Percentiles rank a stretch among this genome's conserved stretches.
phyloP scores from a whole-genome alignment of 53 echinoderm and acorn worm species.

The Luidia sarsii region DNA sequence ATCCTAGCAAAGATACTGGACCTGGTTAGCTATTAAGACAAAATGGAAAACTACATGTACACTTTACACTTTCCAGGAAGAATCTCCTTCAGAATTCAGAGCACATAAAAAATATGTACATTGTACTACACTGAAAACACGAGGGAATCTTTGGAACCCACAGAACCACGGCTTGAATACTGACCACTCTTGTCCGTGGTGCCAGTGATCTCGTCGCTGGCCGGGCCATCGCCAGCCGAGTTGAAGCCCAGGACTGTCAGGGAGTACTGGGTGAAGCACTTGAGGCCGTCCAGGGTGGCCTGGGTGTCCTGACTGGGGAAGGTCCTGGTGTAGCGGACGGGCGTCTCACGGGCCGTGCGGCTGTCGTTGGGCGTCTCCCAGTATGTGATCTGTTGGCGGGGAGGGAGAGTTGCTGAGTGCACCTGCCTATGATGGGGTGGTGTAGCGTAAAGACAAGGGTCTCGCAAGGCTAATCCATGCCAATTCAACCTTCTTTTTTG shows the following conservation, averaged over 20 bases:
- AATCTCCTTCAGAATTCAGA: no score
- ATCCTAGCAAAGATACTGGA: no score
- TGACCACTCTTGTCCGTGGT: slow-evolving; percentile 81
- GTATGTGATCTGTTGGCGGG: slow-evolving; percentile 68
- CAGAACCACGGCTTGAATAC: no score
- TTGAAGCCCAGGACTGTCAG: slow-evolving; percentile 85
- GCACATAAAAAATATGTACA: no score
- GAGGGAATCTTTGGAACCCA: no score
- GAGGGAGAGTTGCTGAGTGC: no score
- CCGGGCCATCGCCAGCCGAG: slow-evolving; percentile 90
- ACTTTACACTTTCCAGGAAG: no score
- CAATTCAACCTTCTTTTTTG: no score
- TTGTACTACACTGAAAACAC: no score
- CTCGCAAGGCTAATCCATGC: background rate
- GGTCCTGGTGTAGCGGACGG: slow-evolving; percentile 58
- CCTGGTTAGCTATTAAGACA: no score
- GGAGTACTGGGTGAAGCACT: slow-evolving; percentile 81
- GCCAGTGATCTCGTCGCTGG: slow-evolving; percentile 37
- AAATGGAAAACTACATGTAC: no score
- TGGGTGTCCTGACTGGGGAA: slow-evolving; percentile 67
- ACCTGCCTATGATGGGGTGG: background rate
- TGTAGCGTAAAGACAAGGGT: background rate
- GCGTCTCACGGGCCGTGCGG: background rate
- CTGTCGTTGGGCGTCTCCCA: slow-evolving; percentile 48
- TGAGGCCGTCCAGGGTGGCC: slow-evolving; percentile 72